phyloP scores from a whole-genome alignment of 2,113 vertebrate genomes.

The Microcebus griseorufus region DNA sequence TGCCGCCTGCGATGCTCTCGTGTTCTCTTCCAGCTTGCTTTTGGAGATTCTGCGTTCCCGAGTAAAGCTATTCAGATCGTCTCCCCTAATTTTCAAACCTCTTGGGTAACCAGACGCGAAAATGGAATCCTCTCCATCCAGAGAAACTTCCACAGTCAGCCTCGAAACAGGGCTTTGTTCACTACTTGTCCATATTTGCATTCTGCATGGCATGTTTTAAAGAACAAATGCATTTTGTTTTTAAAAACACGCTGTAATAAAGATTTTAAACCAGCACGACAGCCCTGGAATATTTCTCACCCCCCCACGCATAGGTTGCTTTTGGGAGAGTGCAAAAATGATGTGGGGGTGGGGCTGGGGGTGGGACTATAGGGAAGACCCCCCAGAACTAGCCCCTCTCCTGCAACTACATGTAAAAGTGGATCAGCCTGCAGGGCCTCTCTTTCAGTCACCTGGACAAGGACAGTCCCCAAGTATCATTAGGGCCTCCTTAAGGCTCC shows the following conservation, averaged over 20 bases:
- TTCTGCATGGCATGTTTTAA: not conserved
- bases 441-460: not conserved
- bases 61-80: not conserved
- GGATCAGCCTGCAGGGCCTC: not conserved
- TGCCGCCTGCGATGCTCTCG: not conserved
- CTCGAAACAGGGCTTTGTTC: not conserved
- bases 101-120: not conserved
- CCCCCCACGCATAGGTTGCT: not conserved
- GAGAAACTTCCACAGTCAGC: not conserved
- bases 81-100: not conserved
- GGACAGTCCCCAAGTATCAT: not conserved
- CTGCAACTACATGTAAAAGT: not conserved
- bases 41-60: constrained; percentile 70
- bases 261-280: not conserved
- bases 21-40: constrained; percentile 49
- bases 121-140: not conserved
- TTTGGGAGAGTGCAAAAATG: not conserved
- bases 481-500: not conserved
- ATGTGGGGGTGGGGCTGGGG: accelerated
- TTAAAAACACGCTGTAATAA: constrained; percentile 28
- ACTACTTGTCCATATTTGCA: not conserved
- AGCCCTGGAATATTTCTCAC: not conserved
- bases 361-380: not conserved
- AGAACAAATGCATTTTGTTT: constrained; percentile 12
- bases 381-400: not conserved